phyloP scores from a whole-genome alignment of 2,888 invertebrate genomes.

The Campoplex nolae region DNA sequence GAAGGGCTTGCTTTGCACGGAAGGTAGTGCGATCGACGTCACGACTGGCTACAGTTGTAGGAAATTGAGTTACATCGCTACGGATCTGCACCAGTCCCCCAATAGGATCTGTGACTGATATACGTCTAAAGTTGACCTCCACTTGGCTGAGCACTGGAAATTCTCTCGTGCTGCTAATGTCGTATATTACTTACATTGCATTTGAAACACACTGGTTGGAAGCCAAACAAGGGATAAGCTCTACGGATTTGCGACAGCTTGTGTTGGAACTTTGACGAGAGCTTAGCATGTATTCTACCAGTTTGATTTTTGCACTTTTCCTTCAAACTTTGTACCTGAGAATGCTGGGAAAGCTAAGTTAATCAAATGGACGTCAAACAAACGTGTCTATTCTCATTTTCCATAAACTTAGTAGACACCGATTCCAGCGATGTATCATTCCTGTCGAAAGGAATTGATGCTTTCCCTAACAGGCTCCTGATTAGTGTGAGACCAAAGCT shows the following conservation, averaged over 20 bases:
- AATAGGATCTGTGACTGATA: slow-evolving; percentile 45
- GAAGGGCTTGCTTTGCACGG: background rate
- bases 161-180: background rate
- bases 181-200: slow-evolving; percentile 10
- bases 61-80: background rate
- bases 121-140: slow-evolving; percentile 17
- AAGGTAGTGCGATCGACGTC: slow-evolving; percentile 23
- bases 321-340: background rate
- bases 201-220: slow-evolving; percentile 1
- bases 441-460: background rate
- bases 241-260: slow-evolving; percentile 1
- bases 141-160: slow-evolving; percentile 41
- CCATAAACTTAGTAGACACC: background rate
- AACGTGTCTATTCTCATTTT: background rate
- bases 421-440: background rate
- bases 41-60: slow-evolving; percentile 15
- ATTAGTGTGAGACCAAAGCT: background rate
- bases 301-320: background rate
- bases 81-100: slow-evolving; percentile 4
- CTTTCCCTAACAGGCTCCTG: background rate
- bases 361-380: background rate
- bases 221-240: slow-evolving; percentile 11
- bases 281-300: background rate
- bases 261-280: background rate
- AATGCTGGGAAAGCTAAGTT: background rate